Conservation (phyloP, 2,888 invertebrate genomes). For the Temnothorax ravouxi region DNA sequence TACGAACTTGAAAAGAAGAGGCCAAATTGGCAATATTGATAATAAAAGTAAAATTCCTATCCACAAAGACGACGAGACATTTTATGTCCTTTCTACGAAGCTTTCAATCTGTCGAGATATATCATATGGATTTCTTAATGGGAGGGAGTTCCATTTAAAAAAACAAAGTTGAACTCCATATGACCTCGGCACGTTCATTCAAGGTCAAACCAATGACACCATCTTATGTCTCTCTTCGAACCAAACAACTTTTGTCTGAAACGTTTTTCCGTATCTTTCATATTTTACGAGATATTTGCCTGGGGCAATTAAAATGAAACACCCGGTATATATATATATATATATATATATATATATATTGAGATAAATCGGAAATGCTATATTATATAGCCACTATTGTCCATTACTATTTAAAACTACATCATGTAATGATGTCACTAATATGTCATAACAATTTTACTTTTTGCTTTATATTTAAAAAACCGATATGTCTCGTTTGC, state of each 20-base stretch:
- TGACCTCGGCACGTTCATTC: too few relatives aligned
- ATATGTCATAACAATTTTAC: neutral
- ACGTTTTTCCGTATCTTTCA: too few relatives aligned
- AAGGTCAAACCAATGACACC: too few relatives aligned
- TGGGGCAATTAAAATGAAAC: too few relatives aligned
- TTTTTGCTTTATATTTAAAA: neutral
- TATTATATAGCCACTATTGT: neutral
- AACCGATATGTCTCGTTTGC: neutral
- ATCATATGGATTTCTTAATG: too few relatives aligned
- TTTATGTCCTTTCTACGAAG: constrained; percentile 49
- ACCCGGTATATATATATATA: neutral
- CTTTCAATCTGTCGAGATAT: neutral
- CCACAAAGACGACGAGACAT: constrained; percentile 75
- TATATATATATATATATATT: neutral
- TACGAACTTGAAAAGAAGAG: constrained; percentile 64
- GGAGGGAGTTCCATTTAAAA: too few relatives aligned
- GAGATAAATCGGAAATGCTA: neutral
- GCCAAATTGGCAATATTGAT: constrained; percentile 60
- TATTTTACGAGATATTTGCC: too few relatives aligned
- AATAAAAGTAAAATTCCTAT: constrained; percentile 51
- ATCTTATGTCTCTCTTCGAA: too few relatives aligned
- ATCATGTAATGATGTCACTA: neutral
- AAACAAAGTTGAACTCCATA: too few relatives aligned
- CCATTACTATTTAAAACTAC: neutral
- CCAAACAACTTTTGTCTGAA: too few relatives aligned